These are phyloP conservation scores for Epicampocera succincta DNA, from an alignment of 2,888 invertebrate species.

Conservation along the genomic window DNA sequence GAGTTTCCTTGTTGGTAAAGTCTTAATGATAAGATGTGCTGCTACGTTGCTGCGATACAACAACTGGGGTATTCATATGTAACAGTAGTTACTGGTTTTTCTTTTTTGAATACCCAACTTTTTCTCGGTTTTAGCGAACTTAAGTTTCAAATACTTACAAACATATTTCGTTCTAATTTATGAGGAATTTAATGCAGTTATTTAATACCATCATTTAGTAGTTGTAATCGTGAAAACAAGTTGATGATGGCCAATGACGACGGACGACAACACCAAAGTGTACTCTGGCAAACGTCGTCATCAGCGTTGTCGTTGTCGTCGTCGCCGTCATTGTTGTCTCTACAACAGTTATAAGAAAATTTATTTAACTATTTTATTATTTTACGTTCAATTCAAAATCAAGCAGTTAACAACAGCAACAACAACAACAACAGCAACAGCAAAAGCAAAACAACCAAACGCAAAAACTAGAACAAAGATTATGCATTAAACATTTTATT, in stretches of 20 bases:
- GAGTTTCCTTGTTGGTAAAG: conserved; percentile 34
- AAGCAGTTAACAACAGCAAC: conserved; percentile 33
- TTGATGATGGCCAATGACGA: conserved; percentile 50
- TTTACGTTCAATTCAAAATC: conserved; percentile 54
- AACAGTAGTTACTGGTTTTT: conserved; percentile 70
- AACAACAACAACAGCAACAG: conserved; percentile 7
- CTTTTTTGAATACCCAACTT: conserved; percentile 17
- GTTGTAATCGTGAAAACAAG: conserved; percentile 53
- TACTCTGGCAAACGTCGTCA: background rate
- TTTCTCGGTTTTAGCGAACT: conserved; percentile 15
- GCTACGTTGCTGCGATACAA: conserved; percentile 13
- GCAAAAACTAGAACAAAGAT: conserved; percentile 37
- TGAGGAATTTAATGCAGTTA: conserved; percentile 69
- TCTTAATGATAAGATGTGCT: conserved; percentile 59
- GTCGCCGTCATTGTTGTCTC: background rate
- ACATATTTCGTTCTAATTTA: conserved; percentile 65
- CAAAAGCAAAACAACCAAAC: background rate
- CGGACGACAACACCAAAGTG: conserved; percentile 23
- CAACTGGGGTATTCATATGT: conserved; percentile 63
- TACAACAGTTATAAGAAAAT: conserved; percentile 44
- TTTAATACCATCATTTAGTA: conserved; percentile 66
- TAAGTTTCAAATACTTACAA: conserved; percentile 15
- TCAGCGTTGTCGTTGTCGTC: background rate
- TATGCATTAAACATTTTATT: conserved; percentile 23
- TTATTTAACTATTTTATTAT: conserved; percentile 66